These are phyloP conservation scores for Spinibarbus caldwelli DNA, from an alignment of 2,797 vertebrate genomes.

Conservation along the genomic window DNA sequence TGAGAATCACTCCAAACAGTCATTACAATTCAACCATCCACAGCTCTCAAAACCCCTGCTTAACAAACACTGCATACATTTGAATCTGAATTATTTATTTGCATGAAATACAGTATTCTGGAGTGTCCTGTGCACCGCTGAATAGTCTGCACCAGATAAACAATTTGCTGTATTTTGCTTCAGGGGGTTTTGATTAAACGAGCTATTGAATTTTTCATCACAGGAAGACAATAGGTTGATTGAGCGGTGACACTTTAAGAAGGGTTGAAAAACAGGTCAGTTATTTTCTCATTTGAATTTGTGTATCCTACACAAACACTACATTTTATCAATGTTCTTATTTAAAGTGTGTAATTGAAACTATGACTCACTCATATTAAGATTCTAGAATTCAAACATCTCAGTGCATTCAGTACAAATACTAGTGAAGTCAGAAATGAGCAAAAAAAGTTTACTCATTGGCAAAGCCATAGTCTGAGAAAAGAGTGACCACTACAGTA, in stretches of 20 bases:
- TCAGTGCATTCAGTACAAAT: neutral
- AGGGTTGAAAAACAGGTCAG: constrained; percentile 30
- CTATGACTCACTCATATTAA: neutral
- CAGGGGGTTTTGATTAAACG: constrained; percentile 50
- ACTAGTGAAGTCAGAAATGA: neutral
- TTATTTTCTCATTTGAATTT: constrained; percentile 29
- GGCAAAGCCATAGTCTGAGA: neutral
- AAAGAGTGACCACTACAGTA: neutral
- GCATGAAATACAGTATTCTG: constrained; percentile 51
- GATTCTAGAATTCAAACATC: neutral
- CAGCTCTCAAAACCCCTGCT: constrained; percentile 37
- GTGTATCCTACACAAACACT: neutral
- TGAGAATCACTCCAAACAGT: constrained; percentile 42
- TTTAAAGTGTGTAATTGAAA: constrained; percentile 6
- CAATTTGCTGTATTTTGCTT: constrained; percentile 49
- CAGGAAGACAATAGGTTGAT: constrained; percentile 24
- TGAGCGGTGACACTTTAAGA: constrained; percentile 14
- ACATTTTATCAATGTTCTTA: neutral
- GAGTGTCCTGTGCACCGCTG: constrained; percentile 5
- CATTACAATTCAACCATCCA: constrained; percentile 30
- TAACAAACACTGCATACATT: constrained; percentile 49
- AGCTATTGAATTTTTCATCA: constrained; percentile 35
- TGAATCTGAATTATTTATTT: constrained; percentile 56
- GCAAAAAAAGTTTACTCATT: neutral
- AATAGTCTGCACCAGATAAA: constrained; percentile 47